A percentile compares a stretch with the other conserved stretches of the same genome.
phyloP scores from a whole-genome alignment of 2,113 vertebrate genomes.

The Sarotherodon lohbergeri region DNA sequence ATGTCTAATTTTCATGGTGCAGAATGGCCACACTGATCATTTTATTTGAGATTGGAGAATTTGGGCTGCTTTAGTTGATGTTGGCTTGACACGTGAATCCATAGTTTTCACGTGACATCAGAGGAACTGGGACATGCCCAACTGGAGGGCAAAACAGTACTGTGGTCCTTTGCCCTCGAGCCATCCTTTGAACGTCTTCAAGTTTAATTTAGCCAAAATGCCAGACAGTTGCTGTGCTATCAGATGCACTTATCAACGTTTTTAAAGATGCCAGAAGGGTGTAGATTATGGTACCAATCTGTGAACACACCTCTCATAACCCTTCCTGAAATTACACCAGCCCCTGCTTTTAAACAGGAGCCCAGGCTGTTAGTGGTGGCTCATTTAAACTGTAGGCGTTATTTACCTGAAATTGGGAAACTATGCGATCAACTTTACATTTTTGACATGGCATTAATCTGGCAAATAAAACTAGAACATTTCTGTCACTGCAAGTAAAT shows the following conservation, averaged over 20 bases:
- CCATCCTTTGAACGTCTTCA: background rate
- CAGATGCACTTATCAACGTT: background rate
- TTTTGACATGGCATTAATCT: background rate
- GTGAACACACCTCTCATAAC: background rate
- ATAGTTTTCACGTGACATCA: background rate
- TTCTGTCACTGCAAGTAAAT: background rate
- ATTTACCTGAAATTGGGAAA: background rate
- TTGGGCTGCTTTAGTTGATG: background rate
- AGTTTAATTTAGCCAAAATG: background rate
- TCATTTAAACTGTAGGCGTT: background rate
- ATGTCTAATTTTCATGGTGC: background rate
- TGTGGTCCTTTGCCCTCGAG: background rate
- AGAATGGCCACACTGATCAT: background rate
- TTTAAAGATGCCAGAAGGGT: background rate
- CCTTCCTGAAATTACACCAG: background rate
- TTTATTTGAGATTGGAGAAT: background rate
- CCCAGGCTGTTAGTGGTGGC: background rate
- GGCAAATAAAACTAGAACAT: background rate
- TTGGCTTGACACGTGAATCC: background rate
- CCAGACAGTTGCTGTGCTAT: background rate
- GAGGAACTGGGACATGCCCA: background rate
- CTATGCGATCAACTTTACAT: background rate
- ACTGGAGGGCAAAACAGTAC: background rate
- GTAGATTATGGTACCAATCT: background rate
- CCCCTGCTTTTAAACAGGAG: background rate